These are phyloP conservation scores for Synergus umbraculus DNA, from an alignment of 2,888 invertebrate genomes.

Conservation along the genomic window DNA sequence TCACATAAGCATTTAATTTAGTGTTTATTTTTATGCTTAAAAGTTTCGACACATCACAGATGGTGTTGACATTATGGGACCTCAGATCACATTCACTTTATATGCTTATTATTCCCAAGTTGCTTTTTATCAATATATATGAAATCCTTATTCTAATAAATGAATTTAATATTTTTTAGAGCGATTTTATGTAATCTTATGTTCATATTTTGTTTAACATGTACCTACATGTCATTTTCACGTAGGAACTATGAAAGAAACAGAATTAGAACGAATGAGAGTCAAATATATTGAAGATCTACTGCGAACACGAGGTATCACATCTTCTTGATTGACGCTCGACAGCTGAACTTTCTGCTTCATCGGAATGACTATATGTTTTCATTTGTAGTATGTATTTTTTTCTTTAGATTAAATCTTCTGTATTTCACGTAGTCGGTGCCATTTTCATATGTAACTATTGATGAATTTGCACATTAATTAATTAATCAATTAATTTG, in stretches of 20 bases:
- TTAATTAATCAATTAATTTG: no score
- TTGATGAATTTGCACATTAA: no score
- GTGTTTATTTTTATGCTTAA: neutral
- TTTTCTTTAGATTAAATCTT: conserved; percentile 1
- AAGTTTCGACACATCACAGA: neutral
- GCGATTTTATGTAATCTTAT: neutral
- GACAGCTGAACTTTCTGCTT: conserved; percentile 18
- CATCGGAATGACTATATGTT: neutral
- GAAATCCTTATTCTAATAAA: neutral
- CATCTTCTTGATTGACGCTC: conserved; percentile 18
- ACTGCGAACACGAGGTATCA: neutral
- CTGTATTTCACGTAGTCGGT: neutral
- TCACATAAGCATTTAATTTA: neutral
- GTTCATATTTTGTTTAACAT: neutral
- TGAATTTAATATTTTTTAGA: neutral
- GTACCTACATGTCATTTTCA: neutral
- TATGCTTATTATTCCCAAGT: neutral
- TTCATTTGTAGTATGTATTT: neutral
- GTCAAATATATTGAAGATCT: neutral
- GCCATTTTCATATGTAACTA: no score
- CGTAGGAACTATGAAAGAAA: neutral
- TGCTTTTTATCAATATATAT: neutral
- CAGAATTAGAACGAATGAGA: neutral
- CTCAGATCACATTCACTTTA: neutral
- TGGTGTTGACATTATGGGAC: neutral